Evolutionary conservation across 2,113 vertebrate genomes (phyloP).

Genomic region (Daphoenositta chrysoptera): DNA sequence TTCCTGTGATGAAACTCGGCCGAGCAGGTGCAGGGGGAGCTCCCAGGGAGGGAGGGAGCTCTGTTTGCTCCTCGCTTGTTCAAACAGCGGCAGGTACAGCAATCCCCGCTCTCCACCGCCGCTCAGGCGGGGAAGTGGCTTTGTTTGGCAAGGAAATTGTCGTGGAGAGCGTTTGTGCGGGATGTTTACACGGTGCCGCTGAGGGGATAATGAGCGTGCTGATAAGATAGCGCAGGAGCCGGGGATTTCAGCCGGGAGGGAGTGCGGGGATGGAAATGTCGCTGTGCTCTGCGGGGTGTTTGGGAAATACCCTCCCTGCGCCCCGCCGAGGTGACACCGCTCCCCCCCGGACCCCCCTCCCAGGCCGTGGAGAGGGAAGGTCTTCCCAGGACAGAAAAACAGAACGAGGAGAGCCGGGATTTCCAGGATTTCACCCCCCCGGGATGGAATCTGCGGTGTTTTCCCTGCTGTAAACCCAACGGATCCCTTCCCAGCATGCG

Average conservation of each 20-base stretch:
- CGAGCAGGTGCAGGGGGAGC: not conserved
- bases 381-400: not conserved
- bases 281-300: not conserved
- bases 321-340: no score
- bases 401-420: not conserved
- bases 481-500: not conserved
- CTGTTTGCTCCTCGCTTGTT: constrained; percentile 9
- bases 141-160: constrained; percentile 7
- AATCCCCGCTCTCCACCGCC: not conserved
- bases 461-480: not conserved
- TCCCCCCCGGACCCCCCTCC: not conserved
- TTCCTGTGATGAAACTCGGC: not conserved
- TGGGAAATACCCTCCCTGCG: not conserved
- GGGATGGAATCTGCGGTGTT: not conserved
- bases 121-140: constrained; percentile 3
- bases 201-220: not conserved
- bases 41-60: not conserved
- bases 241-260: not conserved
- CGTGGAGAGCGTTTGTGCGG: not conserved
- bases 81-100: constrained; percentile 36
- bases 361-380: not conserved
- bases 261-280: rapidly evolving
- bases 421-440: not conserved
- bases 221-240: constrained; percentile 25
- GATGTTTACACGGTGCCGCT: constrained; percentile 50